Conservation (phyloP, 2,113 vertebrate species). For the Vanacampus margaritifer region DNA sequence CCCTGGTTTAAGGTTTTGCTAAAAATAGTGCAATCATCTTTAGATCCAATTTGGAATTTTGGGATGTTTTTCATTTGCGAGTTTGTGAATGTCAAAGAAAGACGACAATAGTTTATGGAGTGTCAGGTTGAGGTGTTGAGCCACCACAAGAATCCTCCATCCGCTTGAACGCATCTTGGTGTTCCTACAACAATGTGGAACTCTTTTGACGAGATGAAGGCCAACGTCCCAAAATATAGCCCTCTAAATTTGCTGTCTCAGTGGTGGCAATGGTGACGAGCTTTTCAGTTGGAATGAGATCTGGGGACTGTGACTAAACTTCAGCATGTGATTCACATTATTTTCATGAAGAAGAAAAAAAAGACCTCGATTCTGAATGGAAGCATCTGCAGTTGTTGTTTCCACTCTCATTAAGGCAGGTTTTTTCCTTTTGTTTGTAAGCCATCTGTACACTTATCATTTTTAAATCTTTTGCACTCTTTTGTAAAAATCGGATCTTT, state of each 20-base stretch:
- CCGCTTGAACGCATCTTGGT: not conserved
- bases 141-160: not conserved
- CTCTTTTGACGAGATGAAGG: not conserved
- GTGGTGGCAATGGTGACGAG: not conserved
- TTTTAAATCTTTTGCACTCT: not conserved
- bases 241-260: not conserved
- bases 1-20: not conserved
- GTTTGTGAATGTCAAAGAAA: not conserved
- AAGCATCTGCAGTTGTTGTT: conserved; percentile 1
- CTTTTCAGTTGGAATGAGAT: conserved; percentile 2
- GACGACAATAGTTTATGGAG: not conserved
- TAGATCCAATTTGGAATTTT: not conserved
- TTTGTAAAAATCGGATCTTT: not conserved
- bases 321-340: conserved; percentile 8
- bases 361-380: not conserved
- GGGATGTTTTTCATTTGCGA: not conserved
- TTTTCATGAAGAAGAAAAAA: not conserved
- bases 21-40: not conserved
- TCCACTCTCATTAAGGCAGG: not conserved
- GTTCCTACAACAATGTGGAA: not conserved
- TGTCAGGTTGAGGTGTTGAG: not conserved
- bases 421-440: not conserved
- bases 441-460: not conserved
- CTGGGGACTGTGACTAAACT: not conserved
- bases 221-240: not conserved